Evolutionary conservation across 1,140 invertebrate genomes (phyloP).

Genomic region (Drosophila bifasciata): DNA sequence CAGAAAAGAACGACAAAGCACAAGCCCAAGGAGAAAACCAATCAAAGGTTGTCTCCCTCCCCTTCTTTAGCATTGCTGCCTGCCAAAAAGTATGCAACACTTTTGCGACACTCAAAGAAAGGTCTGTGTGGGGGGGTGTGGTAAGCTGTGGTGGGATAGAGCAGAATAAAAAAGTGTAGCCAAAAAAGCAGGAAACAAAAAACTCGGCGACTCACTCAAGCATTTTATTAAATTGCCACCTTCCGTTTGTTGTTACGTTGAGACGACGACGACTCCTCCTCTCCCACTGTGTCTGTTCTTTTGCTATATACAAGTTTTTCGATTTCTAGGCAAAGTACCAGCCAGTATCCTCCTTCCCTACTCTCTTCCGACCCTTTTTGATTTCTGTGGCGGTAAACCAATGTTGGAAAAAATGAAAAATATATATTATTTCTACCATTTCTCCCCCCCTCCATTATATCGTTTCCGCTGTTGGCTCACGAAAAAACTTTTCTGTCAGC

Average conservation of each 20-base stretch:
- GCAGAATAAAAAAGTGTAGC: slow-evolving; percentile 14
- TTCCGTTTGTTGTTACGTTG: slow-evolving; percentile 80
- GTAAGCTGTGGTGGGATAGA: slow-evolving; percentile 10
- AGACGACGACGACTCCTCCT: slow-evolving; percentile 28
- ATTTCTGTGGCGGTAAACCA: slow-evolving; percentile 38
- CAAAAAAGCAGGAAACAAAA: slow-evolving; percentile 72
- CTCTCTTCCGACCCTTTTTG: slow-evolving; percentile 1
- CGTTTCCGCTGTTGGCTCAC: slow-evolving; percentile 70
- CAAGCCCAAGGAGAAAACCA: slow-evolving; percentile 50
- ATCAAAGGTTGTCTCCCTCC: slow-evolving; percentile 66
- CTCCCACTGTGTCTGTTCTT: slow-evolving; percentile 49
- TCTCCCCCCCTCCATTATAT: slow-evolving; percentile 66
- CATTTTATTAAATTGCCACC: slow-evolving; percentile 84
- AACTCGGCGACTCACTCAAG: slow-evolving; percentile 82
- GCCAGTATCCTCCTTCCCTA: too few species aligned
- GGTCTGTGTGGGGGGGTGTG: background rate
- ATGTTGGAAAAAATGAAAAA: slow-evolving; percentile 29
- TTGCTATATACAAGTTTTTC: slow-evolving; percentile 47
- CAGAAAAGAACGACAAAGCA: too few species aligned
- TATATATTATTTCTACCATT: slow-evolving; percentile 72
- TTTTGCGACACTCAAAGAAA: slow-evolving; percentile 30
- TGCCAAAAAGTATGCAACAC: slow-evolving; percentile 75
- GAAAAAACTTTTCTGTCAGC: slow-evolving; percentile 60
- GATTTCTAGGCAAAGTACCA: slow-evolving; percentile 61
- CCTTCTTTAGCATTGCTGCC: slow-evolving; percentile 29